Conservation (phyloP, 2,888 invertebrate genomes). For the Uropetala carovei region DNA sequence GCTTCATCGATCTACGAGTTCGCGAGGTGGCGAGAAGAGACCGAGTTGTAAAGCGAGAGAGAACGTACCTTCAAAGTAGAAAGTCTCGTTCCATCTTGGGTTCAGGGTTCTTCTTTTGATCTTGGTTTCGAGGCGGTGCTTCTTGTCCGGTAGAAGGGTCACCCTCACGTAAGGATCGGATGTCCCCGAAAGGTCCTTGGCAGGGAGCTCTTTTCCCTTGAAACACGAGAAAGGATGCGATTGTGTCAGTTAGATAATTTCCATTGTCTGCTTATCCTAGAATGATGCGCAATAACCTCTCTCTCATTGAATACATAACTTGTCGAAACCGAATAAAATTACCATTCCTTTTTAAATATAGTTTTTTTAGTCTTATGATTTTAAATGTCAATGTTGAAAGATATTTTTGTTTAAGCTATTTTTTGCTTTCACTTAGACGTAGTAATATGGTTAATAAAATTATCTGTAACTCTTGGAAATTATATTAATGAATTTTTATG, state of each 20-base stretch:
- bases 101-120: constrained; percentile 93
- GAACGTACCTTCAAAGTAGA: constrained; percentile 90
- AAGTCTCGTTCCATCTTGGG: constrained; percentile 95
- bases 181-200: constrained; percentile 94
- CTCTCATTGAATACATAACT: too few relatives aligned
- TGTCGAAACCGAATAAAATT: neutral
- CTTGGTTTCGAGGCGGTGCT: constrained; percentile 94
- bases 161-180: constrained; percentile 95
- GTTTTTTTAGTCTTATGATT: neutral
- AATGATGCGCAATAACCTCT: too few relatives aligned
- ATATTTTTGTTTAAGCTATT: neutral
- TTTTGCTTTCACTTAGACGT: neutral
- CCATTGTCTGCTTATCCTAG: too few relatives aligned
- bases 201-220: constrained; percentile 94
- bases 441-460: too few relatives aligned
- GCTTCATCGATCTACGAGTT: neutral
- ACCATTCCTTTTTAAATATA: neutral
- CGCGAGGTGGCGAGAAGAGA: too few relatives aligned
- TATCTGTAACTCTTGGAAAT: too few relatives aligned
- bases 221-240: constrained; percentile 70
- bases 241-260: neutral
- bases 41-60: too few relatives aligned
- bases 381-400: too few relatives aligned
- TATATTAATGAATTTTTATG: too few relatives aligned
- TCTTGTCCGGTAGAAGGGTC: constrained; percentile 93